Percentiles rank a stretch among this genome's conserved stretches.
phyloP scores from a whole-genome alignment of 2,797 vertebrate genomes.

The Pyrocephalus nanus region DNA sequence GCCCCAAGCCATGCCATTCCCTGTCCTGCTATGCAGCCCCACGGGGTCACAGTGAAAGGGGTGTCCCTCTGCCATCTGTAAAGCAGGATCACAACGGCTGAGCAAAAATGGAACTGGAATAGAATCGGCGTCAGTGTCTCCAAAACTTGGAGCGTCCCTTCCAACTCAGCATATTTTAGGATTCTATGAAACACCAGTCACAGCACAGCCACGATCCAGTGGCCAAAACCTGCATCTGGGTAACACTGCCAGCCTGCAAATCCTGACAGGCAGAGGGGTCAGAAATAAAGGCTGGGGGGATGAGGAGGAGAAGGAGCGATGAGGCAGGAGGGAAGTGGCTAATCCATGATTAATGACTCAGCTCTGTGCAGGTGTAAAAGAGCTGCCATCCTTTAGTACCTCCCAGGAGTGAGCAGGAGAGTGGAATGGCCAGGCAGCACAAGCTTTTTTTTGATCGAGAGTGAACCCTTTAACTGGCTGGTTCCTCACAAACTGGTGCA shows the following conservation, averaged over 20 bases:
- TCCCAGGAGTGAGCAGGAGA: rapidly evolving
- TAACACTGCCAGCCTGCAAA: neutral
- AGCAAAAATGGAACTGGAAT: rapidly evolving
- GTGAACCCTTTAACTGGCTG: rapidly evolving
- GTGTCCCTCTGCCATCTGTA: neutral
- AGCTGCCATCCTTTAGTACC: neutral
- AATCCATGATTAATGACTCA: neutral
- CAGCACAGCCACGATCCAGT: neutral
- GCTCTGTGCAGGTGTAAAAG: rapidly evolving
- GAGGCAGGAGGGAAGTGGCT: neutral
- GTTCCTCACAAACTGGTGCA: rapidly evolving
- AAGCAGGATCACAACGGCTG: rapidly evolving
- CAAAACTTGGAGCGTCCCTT: neutral
- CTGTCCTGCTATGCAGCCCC: neutral
- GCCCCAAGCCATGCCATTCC: neutral
- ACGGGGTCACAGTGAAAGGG: rapidly evolving
- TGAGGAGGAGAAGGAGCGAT: neutral
- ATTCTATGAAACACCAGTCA: neutral
- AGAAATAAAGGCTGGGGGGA: neutral
- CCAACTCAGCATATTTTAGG: neutral
- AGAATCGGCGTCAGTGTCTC: rapidly evolving
- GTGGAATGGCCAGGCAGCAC: rapidly evolving
- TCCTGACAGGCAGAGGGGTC: rapidly evolving
- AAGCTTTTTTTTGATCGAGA: rapidly evolving
- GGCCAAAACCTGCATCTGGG: neutral